Conservation (phyloP, 2,888 invertebrate genomes). For the Geotrupes spiniger region DNA sequence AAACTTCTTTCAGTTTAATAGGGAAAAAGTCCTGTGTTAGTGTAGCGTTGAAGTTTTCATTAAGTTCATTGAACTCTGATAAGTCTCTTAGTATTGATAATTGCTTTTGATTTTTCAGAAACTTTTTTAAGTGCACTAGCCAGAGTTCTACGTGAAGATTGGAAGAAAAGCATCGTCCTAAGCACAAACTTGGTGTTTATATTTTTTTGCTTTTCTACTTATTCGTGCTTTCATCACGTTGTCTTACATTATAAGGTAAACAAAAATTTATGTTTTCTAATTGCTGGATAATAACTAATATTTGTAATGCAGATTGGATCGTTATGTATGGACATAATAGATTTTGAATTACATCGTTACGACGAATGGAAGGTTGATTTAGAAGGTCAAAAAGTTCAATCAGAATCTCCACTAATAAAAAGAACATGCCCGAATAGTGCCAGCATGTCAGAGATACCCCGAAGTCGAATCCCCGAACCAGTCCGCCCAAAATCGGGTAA, state of each 20-base stretch:
- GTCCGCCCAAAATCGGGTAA: constrained; percentile 77
- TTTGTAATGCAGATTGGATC: constrained; percentile 82
- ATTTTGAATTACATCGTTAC: constrained; percentile 90
- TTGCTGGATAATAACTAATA: background rate
- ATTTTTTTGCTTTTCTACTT: constrained; percentile 96
- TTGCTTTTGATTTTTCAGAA: constrained; percentile 65
- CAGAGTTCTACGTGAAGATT: constrained; percentile 94
- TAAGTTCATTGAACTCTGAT: too few species aligned
- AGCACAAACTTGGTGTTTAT: constrained; percentile 96
- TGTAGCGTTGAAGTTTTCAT: too few species aligned
- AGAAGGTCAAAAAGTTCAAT: constrained; percentile 55
- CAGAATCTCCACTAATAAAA: constrained; percentile 46
- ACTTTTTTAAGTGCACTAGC: constrained; percentile 93
- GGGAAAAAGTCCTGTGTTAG: background rate
- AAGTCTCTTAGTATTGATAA: too few species aligned
- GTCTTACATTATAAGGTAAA: constrained; percentile 90
- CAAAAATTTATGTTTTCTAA: constrained; percentile 7
- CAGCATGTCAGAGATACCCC: constrained; percentile 62
- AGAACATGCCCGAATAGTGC: constrained; percentile 47
- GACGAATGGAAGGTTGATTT: constrained; percentile 85
- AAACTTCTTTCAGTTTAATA: background rate
- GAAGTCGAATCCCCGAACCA: constrained; percentile 69
- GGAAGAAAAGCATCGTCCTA: constrained; percentile 93
- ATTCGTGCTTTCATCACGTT: constrained; percentile 90
- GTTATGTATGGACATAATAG: constrained; percentile 93